Evolutionary conservation across 2,888 invertebrate genomes (phyloP).

Genomic region (Drosophila atripex): DNA sequence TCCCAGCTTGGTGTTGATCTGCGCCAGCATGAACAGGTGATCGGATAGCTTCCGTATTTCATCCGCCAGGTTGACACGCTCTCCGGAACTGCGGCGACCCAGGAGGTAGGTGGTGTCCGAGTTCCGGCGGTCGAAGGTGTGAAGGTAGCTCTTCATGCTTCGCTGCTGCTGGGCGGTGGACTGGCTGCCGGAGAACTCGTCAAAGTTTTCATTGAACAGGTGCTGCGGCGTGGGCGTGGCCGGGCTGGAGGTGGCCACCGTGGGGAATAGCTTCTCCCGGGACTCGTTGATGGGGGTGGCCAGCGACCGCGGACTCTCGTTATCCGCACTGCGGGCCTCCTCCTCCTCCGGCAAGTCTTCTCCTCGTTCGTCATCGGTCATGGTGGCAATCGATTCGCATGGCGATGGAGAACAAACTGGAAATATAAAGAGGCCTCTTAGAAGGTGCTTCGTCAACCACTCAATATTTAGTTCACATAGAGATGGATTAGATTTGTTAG

Average conservation of each 20-base stretch:
- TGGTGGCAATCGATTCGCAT: conserved; percentile 89
- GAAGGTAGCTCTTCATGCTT: conserved; percentile 83
- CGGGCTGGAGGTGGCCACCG: conserved; percentile 59
- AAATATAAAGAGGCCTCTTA: conserved; percentile 65
- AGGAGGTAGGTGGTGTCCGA: conserved; percentile 91
- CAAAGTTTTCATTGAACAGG: conserved; percentile 72
- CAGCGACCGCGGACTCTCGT: conserved; percentile 61
- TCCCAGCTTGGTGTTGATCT: conserved; percentile 85
- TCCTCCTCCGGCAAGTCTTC: conserved; percentile 51
- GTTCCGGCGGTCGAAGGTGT: conserved; percentile 88
- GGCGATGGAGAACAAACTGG: conserved; percentile 92
- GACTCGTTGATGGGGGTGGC: conserved; percentile 80
- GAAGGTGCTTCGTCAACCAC: too few species aligned
- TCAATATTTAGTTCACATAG: background rate
- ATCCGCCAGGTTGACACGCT: conserved; percentile 90
- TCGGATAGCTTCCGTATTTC: conserved; percentile 93
- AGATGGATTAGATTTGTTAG: conserved; percentile 9
- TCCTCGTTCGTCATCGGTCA: conserved; percentile 86
- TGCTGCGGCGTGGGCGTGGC: conserved; percentile 72
- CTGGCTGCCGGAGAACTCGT: conserved; percentile 73
- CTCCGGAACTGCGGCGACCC: conserved; percentile 85
- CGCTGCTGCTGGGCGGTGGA: conserved; percentile 69
- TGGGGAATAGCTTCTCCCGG: conserved; percentile 81
- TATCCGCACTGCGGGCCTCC: conserved; percentile 54
- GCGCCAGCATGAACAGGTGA: conserved; percentile 89